Conservation (phyloP, 1,140 invertebrate species). For the Heliconius melpomene region DNA sequence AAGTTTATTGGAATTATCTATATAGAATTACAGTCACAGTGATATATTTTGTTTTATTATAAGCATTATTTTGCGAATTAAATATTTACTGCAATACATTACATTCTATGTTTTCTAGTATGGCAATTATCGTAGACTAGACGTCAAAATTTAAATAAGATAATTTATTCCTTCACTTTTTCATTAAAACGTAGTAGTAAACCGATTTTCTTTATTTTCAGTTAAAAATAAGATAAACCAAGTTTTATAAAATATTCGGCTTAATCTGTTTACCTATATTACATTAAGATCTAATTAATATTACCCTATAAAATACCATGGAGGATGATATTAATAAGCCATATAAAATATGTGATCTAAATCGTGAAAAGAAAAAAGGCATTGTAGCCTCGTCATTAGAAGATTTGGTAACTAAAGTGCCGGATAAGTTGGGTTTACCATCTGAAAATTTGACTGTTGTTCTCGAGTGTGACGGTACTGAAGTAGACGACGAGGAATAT, state of each 20-base stretch:
- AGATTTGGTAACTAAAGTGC: slow-evolving; percentile 86
- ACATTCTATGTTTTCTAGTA: slow-evolving; percentile 14
- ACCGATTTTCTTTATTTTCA: neutral
- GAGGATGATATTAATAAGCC: slow-evolving; percentile 78
- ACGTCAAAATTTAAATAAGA: slow-evolving; percentile 30
- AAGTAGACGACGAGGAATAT: slow-evolving; percentile 94
- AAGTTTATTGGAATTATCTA: neutral
- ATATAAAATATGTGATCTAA: slow-evolving; percentile 84
- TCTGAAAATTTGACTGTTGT: slow-evolving; percentile 87
- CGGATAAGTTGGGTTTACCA: slow-evolving; percentile 85
- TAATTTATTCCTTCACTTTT: slow-evolving; percentile 17
- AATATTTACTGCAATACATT: neutral
- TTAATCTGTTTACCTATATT: neutral
- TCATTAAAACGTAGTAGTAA: neutral
- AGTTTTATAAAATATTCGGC: neutral
- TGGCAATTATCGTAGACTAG: slow-evolving; percentile 36
- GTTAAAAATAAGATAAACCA: neutral
- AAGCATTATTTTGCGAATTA: neutral
- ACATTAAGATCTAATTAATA: neutral
- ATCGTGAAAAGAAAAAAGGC: slow-evolving; percentile 89
- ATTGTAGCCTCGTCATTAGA: slow-evolving; percentile 88
- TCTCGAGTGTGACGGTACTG: slow-evolving; percentile 91
- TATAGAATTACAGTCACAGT: neutral
- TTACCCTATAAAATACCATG: slow-evolving; percentile 47
- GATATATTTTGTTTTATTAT: neutral